Conservation (phyloP, 2,888 invertebrate species). For the Xestia sexstrigata region DNA sequence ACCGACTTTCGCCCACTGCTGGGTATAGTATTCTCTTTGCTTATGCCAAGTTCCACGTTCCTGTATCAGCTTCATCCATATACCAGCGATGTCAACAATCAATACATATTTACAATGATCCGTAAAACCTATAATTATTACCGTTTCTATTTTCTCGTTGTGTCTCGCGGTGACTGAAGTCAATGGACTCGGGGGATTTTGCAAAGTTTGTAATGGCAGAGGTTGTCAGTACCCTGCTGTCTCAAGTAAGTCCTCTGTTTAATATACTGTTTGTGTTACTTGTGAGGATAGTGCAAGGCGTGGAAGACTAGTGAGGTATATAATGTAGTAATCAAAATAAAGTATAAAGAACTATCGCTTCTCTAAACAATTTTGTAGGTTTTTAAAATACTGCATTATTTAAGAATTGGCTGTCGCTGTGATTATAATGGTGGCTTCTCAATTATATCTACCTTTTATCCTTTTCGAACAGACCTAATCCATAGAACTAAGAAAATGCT, state of each 20-base stretch:
- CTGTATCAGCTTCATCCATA: not conserved
- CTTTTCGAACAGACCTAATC: no score
- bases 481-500: not conserved
- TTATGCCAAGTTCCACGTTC: not conserved
- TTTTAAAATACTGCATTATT: no score
- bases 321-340: not conserved
- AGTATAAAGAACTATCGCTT: not conserved
- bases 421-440: no score
- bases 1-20: not conserved
- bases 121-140: not conserved
- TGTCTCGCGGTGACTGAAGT: conserved; percentile 3
- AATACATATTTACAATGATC: not conserved
- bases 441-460: no score
- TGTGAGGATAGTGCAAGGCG: conserved; percentile 28
- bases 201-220: conserved; percentile 71
- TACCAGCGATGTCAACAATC: not conserved
- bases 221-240: conserved; percentile 77
- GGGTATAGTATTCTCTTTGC: not conserved
- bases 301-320: conserved; percentile 26
- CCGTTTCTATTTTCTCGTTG: not conserved
- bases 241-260: conserved; percentile 78
- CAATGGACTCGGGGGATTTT: conserved; percentile 61
- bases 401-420: no score
- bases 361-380: no score
- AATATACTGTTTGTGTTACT: conserved; percentile 69